Conservation (phyloP, 2,113 vertebrate genomes). For the Ageneiosus marmoratus region DNA sequence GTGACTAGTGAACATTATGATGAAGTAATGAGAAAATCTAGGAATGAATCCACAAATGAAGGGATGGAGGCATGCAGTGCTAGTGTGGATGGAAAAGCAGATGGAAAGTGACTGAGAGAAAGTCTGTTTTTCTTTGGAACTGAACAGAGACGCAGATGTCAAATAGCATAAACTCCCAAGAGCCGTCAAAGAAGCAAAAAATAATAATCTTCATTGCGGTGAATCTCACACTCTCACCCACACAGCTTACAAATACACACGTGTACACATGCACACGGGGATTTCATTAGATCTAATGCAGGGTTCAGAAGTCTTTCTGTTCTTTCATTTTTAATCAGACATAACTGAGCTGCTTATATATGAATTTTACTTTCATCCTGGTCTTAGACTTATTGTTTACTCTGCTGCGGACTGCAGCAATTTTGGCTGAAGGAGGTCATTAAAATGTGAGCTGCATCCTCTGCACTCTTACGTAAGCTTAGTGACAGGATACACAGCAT, state of each 20-base stretch:
- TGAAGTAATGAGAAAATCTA: not conserved
- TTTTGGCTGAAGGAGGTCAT: not conserved
- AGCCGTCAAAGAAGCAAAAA: conserved; percentile 44
- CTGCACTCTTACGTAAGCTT: not conserved
- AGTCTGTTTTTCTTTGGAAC: conserved; percentile 61
- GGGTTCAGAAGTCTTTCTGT: not conserved
- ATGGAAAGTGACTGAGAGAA: conserved; percentile 44
- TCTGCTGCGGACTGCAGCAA: not conserved
- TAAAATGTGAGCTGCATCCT: conserved; percentile 1
- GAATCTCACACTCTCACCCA: conserved; percentile 21
- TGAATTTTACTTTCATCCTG: not conserved
- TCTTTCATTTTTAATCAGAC: not conserved
- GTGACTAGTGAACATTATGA: not conserved
- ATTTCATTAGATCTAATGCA: not conserved
- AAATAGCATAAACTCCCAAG: conserved; percentile 65
- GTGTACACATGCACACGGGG: not conserved
- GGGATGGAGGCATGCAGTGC: conserved; percentile 27
- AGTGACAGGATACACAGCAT: not conserved
- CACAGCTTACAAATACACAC: conserved; percentile 15
- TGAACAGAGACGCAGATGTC: conserved; percentile 72
- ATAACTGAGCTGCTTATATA: not conserved
- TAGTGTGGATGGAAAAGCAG: conserved; percentile 24
- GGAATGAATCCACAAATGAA: not conserved
- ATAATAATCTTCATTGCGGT: conserved; percentile 54
- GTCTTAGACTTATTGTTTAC: not conserved